Base-by-base conservation (phyloP, 2,888 invertebrate species). In the Copidosoma aretas region DNA sequence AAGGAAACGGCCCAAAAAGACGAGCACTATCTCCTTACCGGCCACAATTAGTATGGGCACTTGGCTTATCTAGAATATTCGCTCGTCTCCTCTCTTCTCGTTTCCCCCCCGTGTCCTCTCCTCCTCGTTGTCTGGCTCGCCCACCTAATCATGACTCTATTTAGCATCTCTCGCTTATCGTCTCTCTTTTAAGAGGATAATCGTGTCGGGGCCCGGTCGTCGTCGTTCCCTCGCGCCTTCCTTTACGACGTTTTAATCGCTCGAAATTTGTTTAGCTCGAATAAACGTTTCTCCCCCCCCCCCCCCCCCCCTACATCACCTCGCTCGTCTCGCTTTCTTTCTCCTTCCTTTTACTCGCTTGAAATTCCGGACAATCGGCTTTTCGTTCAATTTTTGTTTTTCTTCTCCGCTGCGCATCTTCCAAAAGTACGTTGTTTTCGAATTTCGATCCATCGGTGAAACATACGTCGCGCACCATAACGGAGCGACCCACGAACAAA, bases 121-220 rank as follows among this genome's bases (percentile, higher is more conserved):
- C 43, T 46, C 17, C 49, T 4, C 5, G 24, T n/a, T 58, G 54
- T 64, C 64, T 59, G 54, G 54, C 46, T 70, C 72, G 71, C 70
- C 71, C 77, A 76, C 76, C 79, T 81, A 81, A 82, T 82, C 82
- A 82, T 76, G 81, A 79, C 82, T 83, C 82, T 83, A 83, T 83
- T 83, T 82, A 79, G 79, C n/a, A 79, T 80, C 76, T 77, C 70
- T 64, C 73, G 72, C 60, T 61, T 70, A 70, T 71, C 73, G 73
- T 73, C 76, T 77, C 75, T 73, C 79, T 80, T 80, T 82, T 83
- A 83, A 83, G 81, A 83, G 83, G 83, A 81, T 83, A 83, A 82
- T 79, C 82, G 79, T 82, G 83, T 83, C 76, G 79, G 78, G 77
- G 77, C 73, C 75, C 78, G 54, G 52, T 43, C n/a, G 1, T 12